A percentile compares a stretch with the other conserved stretches of the same genome.
Conservation (phyloP, 2,888 invertebrate species). For the Cataglyphis rosenhaueri region DNA sequence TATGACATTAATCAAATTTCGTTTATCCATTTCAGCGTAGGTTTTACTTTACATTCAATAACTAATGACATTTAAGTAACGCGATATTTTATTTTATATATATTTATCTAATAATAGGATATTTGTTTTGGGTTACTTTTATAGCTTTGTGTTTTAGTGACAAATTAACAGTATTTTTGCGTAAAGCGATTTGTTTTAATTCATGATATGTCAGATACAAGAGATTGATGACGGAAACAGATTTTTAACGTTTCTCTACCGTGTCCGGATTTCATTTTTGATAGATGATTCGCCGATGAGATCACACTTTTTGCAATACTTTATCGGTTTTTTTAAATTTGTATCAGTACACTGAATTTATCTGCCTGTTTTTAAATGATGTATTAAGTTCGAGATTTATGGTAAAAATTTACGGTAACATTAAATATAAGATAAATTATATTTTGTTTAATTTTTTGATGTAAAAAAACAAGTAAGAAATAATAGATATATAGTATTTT, state of each 20-base stretch:
- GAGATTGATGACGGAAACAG: slow-evolving; percentile 33
- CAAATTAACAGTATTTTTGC: slow-evolving; percentile 14
- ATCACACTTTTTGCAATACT: slow-evolving; percentile 6
- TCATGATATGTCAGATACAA: not conserved
- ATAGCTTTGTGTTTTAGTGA: not conserved
- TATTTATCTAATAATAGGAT: slow-evolving; percentile 15
- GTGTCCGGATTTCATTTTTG: slow-evolving; percentile 26
- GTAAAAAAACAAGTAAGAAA: not conserved
- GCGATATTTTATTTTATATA: not conserved
- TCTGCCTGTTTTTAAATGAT: not conserved
- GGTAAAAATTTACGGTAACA: not conserved
- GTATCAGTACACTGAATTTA: slow-evolving; percentile 4
- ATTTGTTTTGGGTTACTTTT: not conserved
- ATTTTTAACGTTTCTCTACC: slow-evolving; percentile 36
- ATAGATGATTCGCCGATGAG: slow-evolving; percentile 34
- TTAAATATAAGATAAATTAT: not conserved
- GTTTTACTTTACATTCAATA: slow-evolving; percentile 20
- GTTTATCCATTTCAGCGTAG: slow-evolving; percentile 6
- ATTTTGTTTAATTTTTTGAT: not conserved
- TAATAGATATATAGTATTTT: not conserved
- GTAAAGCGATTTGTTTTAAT: slow-evolving; percentile 29
- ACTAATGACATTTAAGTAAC: not conserved
- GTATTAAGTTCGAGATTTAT: slow-evolving; percentile 18
- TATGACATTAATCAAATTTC: slow-evolving; percentile 6
- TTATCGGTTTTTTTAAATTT: not conserved